phyloP scores from a whole-genome alignment of 2,888 invertebrate genomes.

The Pachydiplax longipennis region DNA sequence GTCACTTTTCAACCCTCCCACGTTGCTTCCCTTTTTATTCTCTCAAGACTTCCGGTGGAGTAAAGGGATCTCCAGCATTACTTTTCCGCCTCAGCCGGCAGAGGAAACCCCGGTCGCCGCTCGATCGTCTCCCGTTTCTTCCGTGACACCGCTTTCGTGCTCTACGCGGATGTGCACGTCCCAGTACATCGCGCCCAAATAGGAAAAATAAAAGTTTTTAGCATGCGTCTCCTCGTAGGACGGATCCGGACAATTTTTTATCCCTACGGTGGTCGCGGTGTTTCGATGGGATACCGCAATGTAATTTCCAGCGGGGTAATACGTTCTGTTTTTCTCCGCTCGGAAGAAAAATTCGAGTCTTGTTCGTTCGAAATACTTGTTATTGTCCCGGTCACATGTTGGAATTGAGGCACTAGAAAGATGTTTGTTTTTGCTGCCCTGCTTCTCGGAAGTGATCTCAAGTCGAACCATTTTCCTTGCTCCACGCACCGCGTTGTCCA shows the following conservation, averaged over 20 bases:
- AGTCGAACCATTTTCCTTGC: too few relatives aligned
- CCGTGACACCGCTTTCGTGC: slow-evolving; percentile 16
- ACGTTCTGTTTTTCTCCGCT: too few relatives aligned
- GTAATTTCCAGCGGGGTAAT: background rate
- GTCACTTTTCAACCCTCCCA: background rate
- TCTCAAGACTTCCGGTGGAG: background rate
- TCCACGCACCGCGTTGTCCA: too few relatives aligned
- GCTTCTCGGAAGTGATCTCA: too few relatives aligned
- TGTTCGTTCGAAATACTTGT: too few relatives aligned
- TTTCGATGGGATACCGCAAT: background rate
- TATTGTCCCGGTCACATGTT: too few relatives aligned
- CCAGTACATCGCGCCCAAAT: background rate
- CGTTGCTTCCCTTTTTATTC: background rate
- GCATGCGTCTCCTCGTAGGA: background rate
- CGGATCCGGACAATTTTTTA: background rate
- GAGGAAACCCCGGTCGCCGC: background rate
- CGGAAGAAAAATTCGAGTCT: too few relatives aligned
- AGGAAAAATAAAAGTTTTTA: background rate
- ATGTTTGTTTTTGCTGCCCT: too few relatives aligned
- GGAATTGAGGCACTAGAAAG: too few relatives aligned
- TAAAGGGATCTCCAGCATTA: background rate
- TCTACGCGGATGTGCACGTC: background rate
- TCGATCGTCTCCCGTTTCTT: slow-evolving; percentile 30
- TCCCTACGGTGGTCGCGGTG: background rate
- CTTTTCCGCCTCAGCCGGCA: background rate